Evolutionary conservation across 1,140 invertebrate species (phyloP), one percentile per base, ranked within the genome.

Genomic region (Tyrophagus putrescentiae): DNA sequence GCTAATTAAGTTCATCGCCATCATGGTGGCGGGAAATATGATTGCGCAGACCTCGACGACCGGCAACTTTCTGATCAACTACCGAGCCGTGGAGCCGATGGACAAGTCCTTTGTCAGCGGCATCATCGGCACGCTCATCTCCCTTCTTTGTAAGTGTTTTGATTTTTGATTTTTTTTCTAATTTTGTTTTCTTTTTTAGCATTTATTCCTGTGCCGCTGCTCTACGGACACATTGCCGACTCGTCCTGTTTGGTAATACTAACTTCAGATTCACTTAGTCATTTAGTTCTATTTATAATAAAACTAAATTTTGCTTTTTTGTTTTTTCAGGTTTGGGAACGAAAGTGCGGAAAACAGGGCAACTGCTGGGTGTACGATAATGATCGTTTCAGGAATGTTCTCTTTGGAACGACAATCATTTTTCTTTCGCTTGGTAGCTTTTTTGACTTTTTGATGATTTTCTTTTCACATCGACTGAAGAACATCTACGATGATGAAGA

Each of bases 341-440:
- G 65, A n/a, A 63, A 52, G 1, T 67, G 70, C 29, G 66, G 64
- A 31, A 63, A 67, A 44, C 66, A 52, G 11, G 72, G 71, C 21
- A 69, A 68, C 27, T 73, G 72, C 61, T 68, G 67, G 66, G 16
- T 72, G 9, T 73, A 73, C 56, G 70, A 70, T 63, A 61, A 63
- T 7, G 63, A 68, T 3, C 64, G 66, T 31, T 67, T 73, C 56
- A 57, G 70, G 4, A 53, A 32, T 6, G 57, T 58, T 57, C 44
- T 68, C 6, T 63, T 67, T 27, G 64, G 63, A 28, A 52, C 62
- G 42, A 52, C 67, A 11, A 58, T 65, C 7, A 21, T 50, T 18
- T 61, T 67, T 1, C 48, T 65, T 16, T 39, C 61, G 21, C 39
- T 65, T n/a, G 66, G 66, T 7, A 57, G 44, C 18, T 48, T 59